phyloP scores from a whole-genome alignment of 1,140 invertebrate species.

The Akabosia matsudoensis region DNA sequence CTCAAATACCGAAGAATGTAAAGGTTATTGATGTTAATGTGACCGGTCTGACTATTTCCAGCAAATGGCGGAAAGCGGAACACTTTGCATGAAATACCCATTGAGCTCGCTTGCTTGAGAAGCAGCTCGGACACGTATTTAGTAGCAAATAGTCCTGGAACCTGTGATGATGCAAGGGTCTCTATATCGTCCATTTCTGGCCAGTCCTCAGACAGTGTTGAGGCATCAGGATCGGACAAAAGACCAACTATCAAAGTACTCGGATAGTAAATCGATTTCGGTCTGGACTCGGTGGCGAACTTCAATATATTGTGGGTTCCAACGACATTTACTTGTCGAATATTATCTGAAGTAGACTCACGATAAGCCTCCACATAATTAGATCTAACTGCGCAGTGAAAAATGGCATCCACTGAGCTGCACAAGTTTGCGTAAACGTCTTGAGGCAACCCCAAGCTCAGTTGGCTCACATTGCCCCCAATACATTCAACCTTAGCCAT shows the following conservation, averaged over 20 bases:
- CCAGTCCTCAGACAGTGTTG: background rate
- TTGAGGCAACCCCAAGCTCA: background rate
- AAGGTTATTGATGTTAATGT: background rate
- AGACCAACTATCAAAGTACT: background rate
- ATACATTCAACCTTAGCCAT: background rate
- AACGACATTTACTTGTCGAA: background rate
- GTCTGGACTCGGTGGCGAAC: background rate
- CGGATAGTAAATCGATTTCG: background rate
- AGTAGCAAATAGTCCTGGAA: background rate
- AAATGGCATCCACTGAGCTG: background rate
- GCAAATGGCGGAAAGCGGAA: background rate
- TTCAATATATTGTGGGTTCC: background rate
- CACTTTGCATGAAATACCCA: background rate
- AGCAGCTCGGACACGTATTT: background rate
- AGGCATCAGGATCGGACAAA: background rate
- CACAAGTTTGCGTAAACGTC: background rate
- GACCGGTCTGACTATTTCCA: background rate
- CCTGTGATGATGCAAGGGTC: background rate
- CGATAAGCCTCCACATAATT: background rate
- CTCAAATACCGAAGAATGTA: background rate
- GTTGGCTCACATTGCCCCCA: background rate
- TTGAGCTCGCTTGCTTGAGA: background rate
- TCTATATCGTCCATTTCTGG: background rate
- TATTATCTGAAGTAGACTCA: background rate
- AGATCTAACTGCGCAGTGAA: background rate